phyloP scores from a whole-genome alignment of 1,140 invertebrate species.

The Hyphantria cunea region DNA sequence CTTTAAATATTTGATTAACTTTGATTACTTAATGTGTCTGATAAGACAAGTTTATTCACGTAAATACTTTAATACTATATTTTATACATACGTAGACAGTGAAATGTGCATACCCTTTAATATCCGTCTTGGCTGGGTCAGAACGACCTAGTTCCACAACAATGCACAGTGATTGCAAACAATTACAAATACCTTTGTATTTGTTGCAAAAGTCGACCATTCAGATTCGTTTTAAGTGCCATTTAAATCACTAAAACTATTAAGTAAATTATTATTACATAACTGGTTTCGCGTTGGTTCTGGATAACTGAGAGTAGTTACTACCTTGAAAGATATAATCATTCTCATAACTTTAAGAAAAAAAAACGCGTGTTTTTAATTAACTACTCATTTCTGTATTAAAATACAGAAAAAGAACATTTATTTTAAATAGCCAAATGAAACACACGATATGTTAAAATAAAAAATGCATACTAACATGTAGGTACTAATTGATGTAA shows the following conservation, averaged over 20 bases:
- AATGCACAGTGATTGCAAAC: slow-evolving; percentile 21
- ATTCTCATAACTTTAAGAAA: too few species aligned
- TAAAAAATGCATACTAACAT: slow-evolving; percentile 13
- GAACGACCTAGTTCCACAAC: slow-evolving; percentile 15
- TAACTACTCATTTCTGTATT: too few species aligned
- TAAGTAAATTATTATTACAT: slow-evolving; percentile 21
- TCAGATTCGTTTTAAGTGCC: slow-evolving; percentile 15
- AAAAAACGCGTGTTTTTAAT: too few species aligned
- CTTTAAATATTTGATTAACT: background rate
- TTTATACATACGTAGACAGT: too few species aligned
- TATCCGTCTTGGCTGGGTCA: slow-evolving; percentile 22
- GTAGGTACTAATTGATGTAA: slow-evolving; percentile 2
- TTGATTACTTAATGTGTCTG: slow-evolving; percentile 10
- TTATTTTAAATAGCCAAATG: too few species aligned
- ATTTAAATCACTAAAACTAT: slow-evolving; percentile 7
- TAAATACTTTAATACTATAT: too few species aligned
- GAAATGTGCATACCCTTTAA: background rate
- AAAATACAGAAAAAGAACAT: too few species aligned
- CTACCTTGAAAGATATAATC: too few species aligned
- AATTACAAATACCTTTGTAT: slow-evolving; percentile 21
- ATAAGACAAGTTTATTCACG: background rate
- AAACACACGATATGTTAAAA: background rate
- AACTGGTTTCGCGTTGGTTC: background rate
- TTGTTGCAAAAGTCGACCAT: slow-evolving; percentile 14
- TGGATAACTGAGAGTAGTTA: background rate